Conservation (phyloP, 2,888 invertebrate species). For the Nymphalis polychloros region DNA sequence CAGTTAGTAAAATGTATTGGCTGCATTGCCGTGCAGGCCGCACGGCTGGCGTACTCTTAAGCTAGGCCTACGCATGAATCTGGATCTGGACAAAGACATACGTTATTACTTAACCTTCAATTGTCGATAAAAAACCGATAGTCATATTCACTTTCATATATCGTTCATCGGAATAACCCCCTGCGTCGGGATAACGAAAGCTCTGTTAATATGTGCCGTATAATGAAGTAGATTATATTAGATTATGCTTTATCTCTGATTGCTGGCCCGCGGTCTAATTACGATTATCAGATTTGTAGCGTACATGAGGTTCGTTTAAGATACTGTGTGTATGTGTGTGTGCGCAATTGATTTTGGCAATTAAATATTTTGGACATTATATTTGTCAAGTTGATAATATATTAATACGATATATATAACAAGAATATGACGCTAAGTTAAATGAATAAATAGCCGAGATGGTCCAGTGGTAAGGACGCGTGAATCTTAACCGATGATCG, state of each 20-base stretch:
- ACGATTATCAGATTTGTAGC: conserved; percentile 15
- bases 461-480: too few relatives aligned
- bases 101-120: too few relatives aligned
- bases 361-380: neutral
- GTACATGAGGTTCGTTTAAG: neutral
- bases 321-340: neutral
- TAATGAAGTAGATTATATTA: conserved; percentile 30
- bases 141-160: neutral
- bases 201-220: conserved; percentile 18
- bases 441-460: too few relatives aligned
- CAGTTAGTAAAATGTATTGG: too few relatives aligned
- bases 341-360: neutral
- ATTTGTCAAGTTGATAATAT: neutral
- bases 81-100: too few relatives aligned
- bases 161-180: conserved; percentile 1
- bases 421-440: neutral
- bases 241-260: conserved; percentile 28
- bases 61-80: too few relatives aligned
- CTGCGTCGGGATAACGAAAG: conserved; percentile 8
- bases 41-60: too few relatives aligned
- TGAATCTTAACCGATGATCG: too few relatives aligned
- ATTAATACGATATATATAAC: neutral
- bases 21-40: too few relatives aligned
- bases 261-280: conserved; percentile 19
- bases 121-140: neutral